A percentile compares a stretch with the other conserved stretches of the same genome.
Conservation (phyloP, 2,113 vertebrate genomes). For the Bubo bubo region DNA sequence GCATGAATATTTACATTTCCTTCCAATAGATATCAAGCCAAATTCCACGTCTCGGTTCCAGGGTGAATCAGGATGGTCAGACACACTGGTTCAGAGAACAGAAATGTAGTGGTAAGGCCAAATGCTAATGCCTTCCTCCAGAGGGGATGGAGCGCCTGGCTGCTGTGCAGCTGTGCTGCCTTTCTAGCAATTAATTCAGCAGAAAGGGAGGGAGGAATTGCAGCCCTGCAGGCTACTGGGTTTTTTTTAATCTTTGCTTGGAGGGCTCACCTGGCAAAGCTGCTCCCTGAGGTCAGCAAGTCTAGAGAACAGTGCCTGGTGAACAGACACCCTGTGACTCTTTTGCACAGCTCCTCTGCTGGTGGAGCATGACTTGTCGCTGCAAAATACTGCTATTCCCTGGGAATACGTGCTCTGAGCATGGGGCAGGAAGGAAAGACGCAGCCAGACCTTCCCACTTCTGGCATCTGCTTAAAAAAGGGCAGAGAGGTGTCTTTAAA, state of each 20-base stretch:
- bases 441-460: not conserved
- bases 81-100: not conserved
- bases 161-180: not conserved
- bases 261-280: constrained; percentile 25
- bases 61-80: not conserved
- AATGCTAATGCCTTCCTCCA: not conserved
- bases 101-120: not conserved
- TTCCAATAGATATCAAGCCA: not conserved
- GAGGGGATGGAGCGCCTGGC: not conserved
- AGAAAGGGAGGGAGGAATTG: not conserved
- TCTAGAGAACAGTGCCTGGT: not conserved
- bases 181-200: constrained; percentile 5
- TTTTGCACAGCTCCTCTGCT: not conserved
- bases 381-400: not conserved
- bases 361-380: not conserved
- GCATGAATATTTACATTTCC: not conserved
- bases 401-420: not conserved
- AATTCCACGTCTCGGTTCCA: not conserved
- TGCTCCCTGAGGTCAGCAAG: constrained; percentile 5
- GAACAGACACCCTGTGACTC: not conserved
- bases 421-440: not conserved
- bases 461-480: not conserved
- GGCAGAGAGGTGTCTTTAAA: not conserved
- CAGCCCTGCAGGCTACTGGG: not conserved
- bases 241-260: not conserved